Conservation (phyloP, 2,888 invertebrate species). For the Pomacea canaliculata region DNA sequence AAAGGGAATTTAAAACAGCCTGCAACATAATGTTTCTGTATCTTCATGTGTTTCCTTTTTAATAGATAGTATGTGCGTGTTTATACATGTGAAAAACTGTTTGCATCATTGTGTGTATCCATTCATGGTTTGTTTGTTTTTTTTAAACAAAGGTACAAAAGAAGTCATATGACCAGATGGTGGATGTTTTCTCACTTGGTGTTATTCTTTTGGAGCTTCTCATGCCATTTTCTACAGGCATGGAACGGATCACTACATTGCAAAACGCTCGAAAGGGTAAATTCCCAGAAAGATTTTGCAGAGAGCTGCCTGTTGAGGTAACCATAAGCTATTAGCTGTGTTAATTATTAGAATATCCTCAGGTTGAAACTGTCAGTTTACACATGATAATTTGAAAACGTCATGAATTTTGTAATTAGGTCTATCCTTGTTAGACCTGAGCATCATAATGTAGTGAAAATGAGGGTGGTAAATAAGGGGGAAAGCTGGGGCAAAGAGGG, state of each 20-base stretch:
- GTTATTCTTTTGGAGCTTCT: slow-evolving; percentile 93
- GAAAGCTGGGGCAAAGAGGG: too few relatives aligned
- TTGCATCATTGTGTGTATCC: too few relatives aligned
- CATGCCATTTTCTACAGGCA: slow-evolving; percentile 89
- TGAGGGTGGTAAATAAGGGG: too few relatives aligned
- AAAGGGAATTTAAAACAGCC: too few relatives aligned
- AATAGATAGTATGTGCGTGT: too few relatives aligned
- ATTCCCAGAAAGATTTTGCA: slow-evolving; percentile 80
- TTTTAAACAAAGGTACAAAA: slow-evolving; percentile 54
- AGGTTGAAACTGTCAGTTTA: not conserved
- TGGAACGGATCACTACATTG: slow-evolving; percentile 80
- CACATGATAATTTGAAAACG: not conserved
- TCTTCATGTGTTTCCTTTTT: too few relatives aligned
- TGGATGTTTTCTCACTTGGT: slow-evolving; percentile 95
- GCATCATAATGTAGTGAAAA: too few relatives aligned
- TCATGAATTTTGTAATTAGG: not conserved
- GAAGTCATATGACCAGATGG: slow-evolving; percentile 76
- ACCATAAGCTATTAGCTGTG: not conserved
- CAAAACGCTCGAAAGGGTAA: slow-evolving; percentile 76
- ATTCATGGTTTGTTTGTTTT: not conserved
- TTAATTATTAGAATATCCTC: not conserved
- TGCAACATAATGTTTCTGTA: too few relatives aligned
- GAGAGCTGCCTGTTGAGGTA: slow-evolving; percentile 71
- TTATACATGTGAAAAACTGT: too few relatives aligned
- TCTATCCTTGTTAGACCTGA: not conserved